Conservation (phyloP, 2,797 vertebrate species). For the Otolemur crassicaudatus region DNA sequence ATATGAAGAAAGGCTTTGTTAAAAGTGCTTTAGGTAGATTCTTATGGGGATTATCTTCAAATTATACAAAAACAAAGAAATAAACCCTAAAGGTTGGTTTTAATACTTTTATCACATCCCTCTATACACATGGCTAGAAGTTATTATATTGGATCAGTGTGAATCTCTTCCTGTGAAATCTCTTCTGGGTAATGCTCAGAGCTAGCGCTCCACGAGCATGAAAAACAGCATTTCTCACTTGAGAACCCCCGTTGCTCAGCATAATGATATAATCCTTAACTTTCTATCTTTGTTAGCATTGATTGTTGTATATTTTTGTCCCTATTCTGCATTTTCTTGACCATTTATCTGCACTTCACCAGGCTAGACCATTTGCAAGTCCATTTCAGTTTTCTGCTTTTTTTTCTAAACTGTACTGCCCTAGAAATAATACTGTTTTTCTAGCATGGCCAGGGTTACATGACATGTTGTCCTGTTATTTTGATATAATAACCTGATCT, state of each 20-base stretch:
- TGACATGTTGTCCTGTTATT: neutral
- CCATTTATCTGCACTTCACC: neutral
- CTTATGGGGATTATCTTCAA: neutral
- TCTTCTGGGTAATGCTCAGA: neutral
- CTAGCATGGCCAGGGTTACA: neutral
- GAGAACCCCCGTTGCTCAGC: neutral
- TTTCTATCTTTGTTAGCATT: neutral
- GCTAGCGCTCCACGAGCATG: neutral
- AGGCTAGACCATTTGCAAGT: neutral
- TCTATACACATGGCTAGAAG: neutral
- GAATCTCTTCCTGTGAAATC: neutral
- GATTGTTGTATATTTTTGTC: neutral
- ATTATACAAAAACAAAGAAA: neutral
- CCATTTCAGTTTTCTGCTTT: neutral
- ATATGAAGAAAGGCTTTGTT: constrained; percentile 1
- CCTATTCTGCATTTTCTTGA: neutral
- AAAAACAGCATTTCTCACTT: neutral
- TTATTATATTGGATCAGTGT: neutral
- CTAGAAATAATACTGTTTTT: neutral
- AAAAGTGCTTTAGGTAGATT: neutral
- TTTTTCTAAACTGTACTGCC: neutral
- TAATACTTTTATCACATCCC: neutral
- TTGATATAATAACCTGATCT: neutral
- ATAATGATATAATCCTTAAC: neutral
- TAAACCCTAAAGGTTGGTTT: neutral